Percentiles rank a stretch among this genome's conserved stretches.
Evolutionary conservation across 2,113 vertebrate genomes (phyloP).

Genomic region (Urocitellus parryii): DNA sequence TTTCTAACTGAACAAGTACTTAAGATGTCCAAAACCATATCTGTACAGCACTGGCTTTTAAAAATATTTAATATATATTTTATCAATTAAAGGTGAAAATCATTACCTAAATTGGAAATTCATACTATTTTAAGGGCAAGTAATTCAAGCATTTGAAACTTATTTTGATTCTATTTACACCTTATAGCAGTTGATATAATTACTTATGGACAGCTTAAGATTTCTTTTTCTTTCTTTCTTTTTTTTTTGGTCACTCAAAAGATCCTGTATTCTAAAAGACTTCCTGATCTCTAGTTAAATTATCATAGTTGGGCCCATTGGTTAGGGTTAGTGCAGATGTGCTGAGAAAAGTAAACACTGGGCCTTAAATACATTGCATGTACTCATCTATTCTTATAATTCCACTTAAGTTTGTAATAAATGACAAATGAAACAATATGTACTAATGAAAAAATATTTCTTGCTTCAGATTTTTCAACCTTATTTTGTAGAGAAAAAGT

Average conservation of each 20-base stretch:
- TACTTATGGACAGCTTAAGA: constrained; percentile 39
- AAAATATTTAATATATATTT: neutral
- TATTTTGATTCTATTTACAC: constrained; percentile 46
- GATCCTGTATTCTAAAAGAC: constrained; percentile 16
- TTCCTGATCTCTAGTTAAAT: constrained; percentile 56
- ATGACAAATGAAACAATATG: constrained; percentile 40
- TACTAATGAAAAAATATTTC: neutral
- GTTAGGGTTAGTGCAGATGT: neutral
- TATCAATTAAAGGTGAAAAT: constrained; percentile 63
- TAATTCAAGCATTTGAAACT: constrained; percentile 9
- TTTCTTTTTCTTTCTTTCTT: constrained; percentile 34
- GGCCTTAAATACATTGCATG: neutral
- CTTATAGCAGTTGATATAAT: neutral
- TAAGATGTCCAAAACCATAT: neutral
- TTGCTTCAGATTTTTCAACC: constrained; percentile 60
- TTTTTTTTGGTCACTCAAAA: constrained; percentile 60
- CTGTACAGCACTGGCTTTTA: constrained; percentile 38
- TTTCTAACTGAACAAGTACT: constrained; percentile 67
- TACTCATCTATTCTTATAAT: constrained; percentile 30
- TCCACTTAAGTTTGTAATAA: constrained; percentile 55
- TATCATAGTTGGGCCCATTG: neutral
- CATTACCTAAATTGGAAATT: constrained; percentile 43
- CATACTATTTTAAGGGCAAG: constrained; percentile 11
- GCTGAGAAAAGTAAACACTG: neutral
- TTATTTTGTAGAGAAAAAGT: constrained; percentile 22